Evolutionary conservation across 2,888 invertebrate species (phyloP), one percentile per base, ranked within the genome.

Genomic region (Amorpha juglandis): DNA sequence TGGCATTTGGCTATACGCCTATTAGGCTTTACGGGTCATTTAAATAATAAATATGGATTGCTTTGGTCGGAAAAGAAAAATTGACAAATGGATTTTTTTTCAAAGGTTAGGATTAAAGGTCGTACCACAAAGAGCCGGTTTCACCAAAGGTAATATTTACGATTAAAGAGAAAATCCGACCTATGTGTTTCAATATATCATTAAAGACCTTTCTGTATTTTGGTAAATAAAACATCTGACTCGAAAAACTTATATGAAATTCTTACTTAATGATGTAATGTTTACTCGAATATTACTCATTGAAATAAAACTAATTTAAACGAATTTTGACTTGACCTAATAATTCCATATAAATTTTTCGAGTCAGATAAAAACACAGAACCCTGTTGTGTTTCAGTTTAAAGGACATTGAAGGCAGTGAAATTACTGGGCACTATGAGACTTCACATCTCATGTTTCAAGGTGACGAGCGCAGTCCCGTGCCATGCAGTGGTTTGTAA

Each of bases 21-120:
- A 71, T 73, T 71, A 73, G 76, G 76, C 70, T 81, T 85, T 82
- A 77, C 77, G 77, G 77, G 69, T 79, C 79, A 88, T 88, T 87
- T 86, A 81, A 86, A 88, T 88, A 87, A 84, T 81, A 82, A 86
- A 85, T 82, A 75, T 73, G 75, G 70, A 72, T 78, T 77, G 33
- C 33, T 58, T 58, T 65, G 48, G 38, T 58, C 38, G 58, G 8
- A 80, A 80, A 77, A 73, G 73, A 79, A 79, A 83, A 80, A 82
- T 75, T 70, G 27, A 4, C 4, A 27, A 27, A 27, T 27, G 7
- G 71, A 12, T 19, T 21, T 8, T 42, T 33, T 38, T 55, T 38
- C 16, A 27, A 27, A 27, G 27, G 27, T 27, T 27, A 27, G 27
- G 27, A 58, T 66, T 72, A 21, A 0, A 3, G n/a, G 19, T 19